Percentiles rank a stretch among this genome's conserved stretches.
Evolutionary conservation across 2,797 vertebrate species (phyloP).

Genomic region (Lemur catta): DNA sequence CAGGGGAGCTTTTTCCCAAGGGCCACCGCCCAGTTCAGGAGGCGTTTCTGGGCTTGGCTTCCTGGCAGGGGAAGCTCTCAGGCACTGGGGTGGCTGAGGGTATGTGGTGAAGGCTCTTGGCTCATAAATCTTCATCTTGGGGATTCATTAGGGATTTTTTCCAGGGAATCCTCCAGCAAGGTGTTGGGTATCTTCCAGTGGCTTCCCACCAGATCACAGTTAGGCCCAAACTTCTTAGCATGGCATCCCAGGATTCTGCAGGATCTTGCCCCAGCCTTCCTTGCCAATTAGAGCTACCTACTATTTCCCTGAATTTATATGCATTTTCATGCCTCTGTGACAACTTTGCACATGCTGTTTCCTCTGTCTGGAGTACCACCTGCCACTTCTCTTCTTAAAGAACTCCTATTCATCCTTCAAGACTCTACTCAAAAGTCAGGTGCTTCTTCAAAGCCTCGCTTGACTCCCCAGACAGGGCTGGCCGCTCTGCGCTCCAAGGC

Average conservation of each 20-base stretch:
- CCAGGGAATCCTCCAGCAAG: neutral
- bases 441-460: neutral
- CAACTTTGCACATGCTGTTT: neutral
- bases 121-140: neutral
- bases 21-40: neutral
- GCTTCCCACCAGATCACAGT: neutral
- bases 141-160: neutral
- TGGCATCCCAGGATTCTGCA: neutral
- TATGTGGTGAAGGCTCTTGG: neutral
- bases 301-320: neutral
- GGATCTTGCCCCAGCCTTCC: neutral
- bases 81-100: neutral
- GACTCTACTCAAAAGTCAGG: neutral
- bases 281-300: neutral
- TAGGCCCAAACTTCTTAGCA: neutral
- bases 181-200: neutral
- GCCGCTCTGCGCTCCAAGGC: conserved; percentile 24
- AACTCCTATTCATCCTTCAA: conserved; percentile 35
- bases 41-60: conserved; percentile 43
- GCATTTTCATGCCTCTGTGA: neutral
- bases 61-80: neutral
- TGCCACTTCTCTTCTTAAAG: neutral
- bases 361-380: neutral
- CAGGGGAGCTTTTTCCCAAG: neutral
- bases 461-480: neutral